Percentiles rank a stretch among this genome's conserved stretches.
phyloP scores from a whole-genome alignment of 2,113 vertebrate genomes.

The Cyprinodon brontotheroides region DNA sequence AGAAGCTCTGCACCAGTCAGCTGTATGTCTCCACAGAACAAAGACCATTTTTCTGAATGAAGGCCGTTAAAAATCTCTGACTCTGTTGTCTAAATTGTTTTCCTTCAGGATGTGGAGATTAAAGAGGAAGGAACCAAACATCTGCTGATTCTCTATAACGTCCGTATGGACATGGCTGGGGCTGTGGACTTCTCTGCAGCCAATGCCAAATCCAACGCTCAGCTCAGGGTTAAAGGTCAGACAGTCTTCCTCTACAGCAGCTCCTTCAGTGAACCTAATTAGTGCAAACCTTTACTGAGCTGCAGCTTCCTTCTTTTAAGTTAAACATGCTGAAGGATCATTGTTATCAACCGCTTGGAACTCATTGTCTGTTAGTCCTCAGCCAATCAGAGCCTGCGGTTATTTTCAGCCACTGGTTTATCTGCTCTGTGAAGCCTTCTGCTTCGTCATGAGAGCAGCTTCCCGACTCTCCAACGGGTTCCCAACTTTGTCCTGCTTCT shows the following conservation, averaged over 20 bases:
- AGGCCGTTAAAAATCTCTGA: not conserved
- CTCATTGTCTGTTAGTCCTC: not conserved
- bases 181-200: constrained; percentile 93
- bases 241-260: not conserved
- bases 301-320: not conserved
- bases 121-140: constrained; percentile 95
- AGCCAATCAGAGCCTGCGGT: constrained; percentile 79
- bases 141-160: constrained; percentile 90
- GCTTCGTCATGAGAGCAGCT: constrained; percentile 54
- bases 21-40: constrained; percentile 78
- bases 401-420: constrained; percentile 88
- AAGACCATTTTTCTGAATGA: fast-evolving
- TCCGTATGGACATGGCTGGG: constrained; percentile 90
- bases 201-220: constrained; percentile 93
- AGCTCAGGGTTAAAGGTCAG: constrained; percentile 90
- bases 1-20: constrained; percentile 87
- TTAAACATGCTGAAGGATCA: not conserved
- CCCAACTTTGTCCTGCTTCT: constrained; percentile 53
- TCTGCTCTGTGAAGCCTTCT: constrained; percentile 77
- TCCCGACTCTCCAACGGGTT: not conserved
- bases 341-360: not conserved
- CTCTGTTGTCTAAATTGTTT: not conserved
- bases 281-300: not conserved
- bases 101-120: constrained; percentile 91
- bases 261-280: not conserved